Percentiles rank a stretch among this genome's conserved stretches.
phyloP scores from a whole-genome alignment of 2,113 vertebrate species.

The Brachypteracias leptosomus region DNA sequence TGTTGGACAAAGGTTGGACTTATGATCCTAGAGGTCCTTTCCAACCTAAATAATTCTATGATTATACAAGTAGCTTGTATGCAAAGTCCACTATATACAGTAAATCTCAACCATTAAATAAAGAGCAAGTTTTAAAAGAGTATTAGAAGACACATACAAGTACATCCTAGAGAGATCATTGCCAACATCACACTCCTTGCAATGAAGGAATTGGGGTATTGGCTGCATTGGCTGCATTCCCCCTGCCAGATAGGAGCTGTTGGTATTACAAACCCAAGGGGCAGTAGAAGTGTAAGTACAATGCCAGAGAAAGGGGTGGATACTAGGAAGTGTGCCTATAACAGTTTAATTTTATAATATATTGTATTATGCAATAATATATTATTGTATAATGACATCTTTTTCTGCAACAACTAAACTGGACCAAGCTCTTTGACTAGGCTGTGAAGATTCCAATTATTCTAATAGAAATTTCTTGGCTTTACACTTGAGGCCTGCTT shows the following conservation, averaged over 20 bases:
- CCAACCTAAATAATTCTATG: too few species aligned
- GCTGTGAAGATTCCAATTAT: background rate
- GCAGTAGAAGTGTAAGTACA: background rate
- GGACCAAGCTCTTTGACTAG: background rate
- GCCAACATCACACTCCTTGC: background rate
- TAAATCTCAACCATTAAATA: background rate
- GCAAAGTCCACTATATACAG: background rate
- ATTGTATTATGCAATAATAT: background rate
- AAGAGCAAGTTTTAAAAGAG: background rate
- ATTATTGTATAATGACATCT: background rate
- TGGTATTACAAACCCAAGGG: background rate
- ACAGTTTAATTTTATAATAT: background rate
- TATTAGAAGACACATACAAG: background rate
- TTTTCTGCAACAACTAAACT: background rate
- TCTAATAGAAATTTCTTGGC: background rate
- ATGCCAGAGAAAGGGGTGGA: background rate
- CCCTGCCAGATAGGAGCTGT: background rate
- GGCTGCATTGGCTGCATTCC: background rate
- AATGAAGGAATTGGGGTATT: background rate
- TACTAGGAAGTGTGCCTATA: background rate
- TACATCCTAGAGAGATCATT: background rate
- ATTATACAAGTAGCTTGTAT: background rate
- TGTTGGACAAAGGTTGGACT: too few species aligned
- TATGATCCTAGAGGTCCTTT: too few species aligned
- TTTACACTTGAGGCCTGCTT: background rate